Percentiles rank a stretch among this genome's conserved stretches.
These are phyloP conservation scores for Nemopilema nomurai DNA, from an alignment of 30 jellyfish, hydroid and myxozoan species.

Conservation along the genomic window DNA sequence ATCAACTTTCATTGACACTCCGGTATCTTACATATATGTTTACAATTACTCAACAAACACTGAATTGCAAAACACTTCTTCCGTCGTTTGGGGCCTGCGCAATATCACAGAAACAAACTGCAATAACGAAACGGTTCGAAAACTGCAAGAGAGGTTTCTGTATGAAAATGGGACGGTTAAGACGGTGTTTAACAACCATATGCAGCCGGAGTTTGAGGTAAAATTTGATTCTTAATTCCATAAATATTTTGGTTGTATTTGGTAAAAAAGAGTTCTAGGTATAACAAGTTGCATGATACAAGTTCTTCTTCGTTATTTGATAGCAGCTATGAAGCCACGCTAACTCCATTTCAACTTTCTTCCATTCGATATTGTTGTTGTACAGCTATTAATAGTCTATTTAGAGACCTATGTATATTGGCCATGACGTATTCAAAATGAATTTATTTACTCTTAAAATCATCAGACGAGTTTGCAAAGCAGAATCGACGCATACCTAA, in stretches of 20 bases:
- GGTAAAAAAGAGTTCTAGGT: no score
- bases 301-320: no score
- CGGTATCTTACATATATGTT: constrained; percentile 39
- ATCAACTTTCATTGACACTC: constrained; percentile 44
- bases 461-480: no score
- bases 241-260: no score
- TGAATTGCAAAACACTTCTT: constrained; percentile 34
- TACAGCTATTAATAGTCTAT: no score
- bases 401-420: no score
- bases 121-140: constrained; percentile 56
- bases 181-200: constrained; percentile 35
- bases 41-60: constrained; percentile 18
- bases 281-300: no score
- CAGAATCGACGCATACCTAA: no score
- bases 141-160: constrained; percentile 35
- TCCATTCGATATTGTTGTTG: no score
- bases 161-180: constrained; percentile 19
- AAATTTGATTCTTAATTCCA: neutral
- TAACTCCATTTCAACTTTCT: no score
- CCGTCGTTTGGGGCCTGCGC: constrained; percentile 78
- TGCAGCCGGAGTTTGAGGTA: constrained; percentile 84
- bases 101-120: constrained; percentile 61
- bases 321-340: no score
- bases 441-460: neutral
- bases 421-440: neutral